A percentile compares a stretch with the other conserved stretches of the same genome.
These are phyloP conservation scores for Trematomus loennbergii DNA, from an alignment of 2,113 vertebrate genomes.

Conservation along the genomic window DNA sequence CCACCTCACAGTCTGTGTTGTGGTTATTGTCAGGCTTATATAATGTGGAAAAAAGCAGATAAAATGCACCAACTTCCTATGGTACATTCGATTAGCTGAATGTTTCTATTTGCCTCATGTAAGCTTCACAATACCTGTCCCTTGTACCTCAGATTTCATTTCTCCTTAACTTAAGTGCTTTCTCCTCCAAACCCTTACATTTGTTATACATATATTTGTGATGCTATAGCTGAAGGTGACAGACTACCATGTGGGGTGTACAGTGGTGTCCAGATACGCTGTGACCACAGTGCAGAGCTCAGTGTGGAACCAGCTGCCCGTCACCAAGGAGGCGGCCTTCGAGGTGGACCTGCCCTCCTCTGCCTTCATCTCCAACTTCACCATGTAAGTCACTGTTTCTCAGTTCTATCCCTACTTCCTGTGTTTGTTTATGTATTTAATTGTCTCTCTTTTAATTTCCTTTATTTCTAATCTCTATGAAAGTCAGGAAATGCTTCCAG, in stretches of 20 bases:
- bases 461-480: neutral
- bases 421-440: neutral
- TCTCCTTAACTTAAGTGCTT: neutral
- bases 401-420: neutral
- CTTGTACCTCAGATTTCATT: no score
- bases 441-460: neutral
- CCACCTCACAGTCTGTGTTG: no score
- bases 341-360: slow-evolving; percentile 87
- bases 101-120: no score
- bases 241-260: slow-evolving; percentile 85
- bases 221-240: slow-evolving; percentile 83
- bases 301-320: slow-evolving; percentile 85
- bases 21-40: no score
- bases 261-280: slow-evolving; percentile 85
- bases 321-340: slow-evolving; percentile 86
- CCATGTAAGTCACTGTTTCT: slow-evolving; percentile 81
- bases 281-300: slow-evolving; percentile 84
- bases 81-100: no score
- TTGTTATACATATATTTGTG: neutral
- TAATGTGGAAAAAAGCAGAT: no score
- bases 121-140: no score
- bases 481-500: neutral
- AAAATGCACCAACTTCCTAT: no score
- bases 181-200: neutral
- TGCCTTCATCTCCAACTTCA: slow-evolving; percentile 92